Evolutionary conservation across 37 sponge, comb jelly and placozoan species (phyloP).

Genomic region (Spongia lamella): DNA sequence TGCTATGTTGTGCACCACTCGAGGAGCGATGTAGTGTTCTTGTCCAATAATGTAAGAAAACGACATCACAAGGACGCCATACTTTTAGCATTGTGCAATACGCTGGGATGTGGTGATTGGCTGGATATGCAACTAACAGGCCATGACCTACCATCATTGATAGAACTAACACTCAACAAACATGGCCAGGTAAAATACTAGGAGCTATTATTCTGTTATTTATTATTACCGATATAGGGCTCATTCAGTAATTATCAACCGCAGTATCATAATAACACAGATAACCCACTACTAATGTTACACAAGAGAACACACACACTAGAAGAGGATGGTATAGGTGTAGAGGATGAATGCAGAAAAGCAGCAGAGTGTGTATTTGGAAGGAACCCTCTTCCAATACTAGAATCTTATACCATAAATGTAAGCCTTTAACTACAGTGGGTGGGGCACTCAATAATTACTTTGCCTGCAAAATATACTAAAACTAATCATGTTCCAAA

Average conservation of each 20-base stretch:
- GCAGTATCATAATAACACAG: background rate
- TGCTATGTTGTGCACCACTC: too few relatives aligned
- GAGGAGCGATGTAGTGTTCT: too few relatives aligned
- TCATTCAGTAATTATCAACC: background rate
- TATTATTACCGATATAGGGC: too few relatives aligned
- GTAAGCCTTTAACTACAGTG: too few relatives aligned
- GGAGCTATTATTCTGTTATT: too few relatives aligned
- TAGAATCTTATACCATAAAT: slow-evolving; percentile 39
- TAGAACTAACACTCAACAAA: slow-evolving; percentile 25
- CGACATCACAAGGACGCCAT: too few relatives aligned
- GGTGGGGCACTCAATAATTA: too few relatives aligned
- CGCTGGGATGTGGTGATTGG: slow-evolving; percentile 17
- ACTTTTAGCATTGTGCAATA: too few relatives aligned
- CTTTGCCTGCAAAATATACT: too few relatives aligned
- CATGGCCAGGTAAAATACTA: slow-evolving; percentile 19
- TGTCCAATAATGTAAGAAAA: too few relatives aligned
- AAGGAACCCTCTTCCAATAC: slow-evolving; percentile 33
- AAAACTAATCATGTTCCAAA: too few relatives aligned
- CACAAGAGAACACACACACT: background rate
- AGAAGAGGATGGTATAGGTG: background rate
- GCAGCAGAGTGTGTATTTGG: slow-evolving; percentile 30
- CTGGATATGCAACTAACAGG: slow-evolving; percentile 19
- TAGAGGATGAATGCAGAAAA: background rate
- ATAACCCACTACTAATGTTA: slow-evolving; percentile 15
- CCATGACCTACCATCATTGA: slow-evolving; percentile 15